Conservation (phyloP, 2,797 vertebrate genomes). For the Chelmon rostratus region DNA sequence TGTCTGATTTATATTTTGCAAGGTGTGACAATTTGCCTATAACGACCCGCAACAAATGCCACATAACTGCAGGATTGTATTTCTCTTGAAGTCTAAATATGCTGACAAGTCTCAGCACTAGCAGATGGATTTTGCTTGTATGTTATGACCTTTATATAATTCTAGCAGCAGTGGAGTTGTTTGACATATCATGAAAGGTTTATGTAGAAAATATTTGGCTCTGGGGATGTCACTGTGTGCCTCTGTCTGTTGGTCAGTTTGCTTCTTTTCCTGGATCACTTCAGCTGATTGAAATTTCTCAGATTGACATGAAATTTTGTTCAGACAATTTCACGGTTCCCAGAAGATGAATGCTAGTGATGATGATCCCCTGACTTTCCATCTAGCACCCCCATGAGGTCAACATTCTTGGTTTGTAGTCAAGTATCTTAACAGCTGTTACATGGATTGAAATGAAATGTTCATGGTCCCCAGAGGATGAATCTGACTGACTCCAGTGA, state of each 20-base stretch:
- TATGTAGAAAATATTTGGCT: background rate
- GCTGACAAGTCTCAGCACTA: slow-evolving; percentile 31
- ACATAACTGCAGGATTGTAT: background rate
- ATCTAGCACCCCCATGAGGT: background rate
- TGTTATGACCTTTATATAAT: slow-evolving; percentile 6
- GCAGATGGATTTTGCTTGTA: background rate
- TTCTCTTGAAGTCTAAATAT: slow-evolving; percentile 35
- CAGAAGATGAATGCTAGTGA: background rate
- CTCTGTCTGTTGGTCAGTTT: background rate
- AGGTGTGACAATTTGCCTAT: slow-evolving; percentile 46
- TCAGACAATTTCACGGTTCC: background rate
- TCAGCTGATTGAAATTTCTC: background rate
- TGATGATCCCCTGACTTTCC: background rate
- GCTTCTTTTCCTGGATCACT: background rate
- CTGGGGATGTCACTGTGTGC: background rate
- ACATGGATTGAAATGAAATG: background rate
- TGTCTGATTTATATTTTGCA: slow-evolving; percentile 57
- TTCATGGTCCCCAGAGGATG: background rate
- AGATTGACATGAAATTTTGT: background rate
- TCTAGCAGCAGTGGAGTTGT: background rate
- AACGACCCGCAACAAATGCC: slow-evolving; percentile 30
- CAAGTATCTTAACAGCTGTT: background rate
- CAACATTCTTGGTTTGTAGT: too few species aligned
- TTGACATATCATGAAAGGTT: slow-evolving; percentile 17
- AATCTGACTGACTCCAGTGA: background rate